These are phyloP conservation scores for Temnothorax ravouxi DNA, from an alignment of 2,888 invertebrate genomes.

Conservation along the genomic window DNA sequence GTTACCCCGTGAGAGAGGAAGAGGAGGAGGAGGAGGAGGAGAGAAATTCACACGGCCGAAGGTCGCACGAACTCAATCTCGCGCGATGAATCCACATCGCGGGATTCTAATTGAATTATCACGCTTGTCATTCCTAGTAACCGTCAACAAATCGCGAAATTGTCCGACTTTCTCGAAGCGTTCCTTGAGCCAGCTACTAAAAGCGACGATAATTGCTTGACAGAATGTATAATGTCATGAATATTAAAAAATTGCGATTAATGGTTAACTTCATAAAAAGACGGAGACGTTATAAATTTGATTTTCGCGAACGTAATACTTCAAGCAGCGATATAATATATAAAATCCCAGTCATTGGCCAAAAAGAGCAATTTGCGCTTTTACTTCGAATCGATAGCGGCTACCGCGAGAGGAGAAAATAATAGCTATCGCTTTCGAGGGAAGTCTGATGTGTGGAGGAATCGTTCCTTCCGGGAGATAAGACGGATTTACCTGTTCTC, in stretches of 20 bases:
- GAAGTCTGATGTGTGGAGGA: conserved; percentile 21
- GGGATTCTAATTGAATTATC: conserved; percentile 42
- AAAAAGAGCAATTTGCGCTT: neutral
- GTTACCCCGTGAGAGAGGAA: neutral
- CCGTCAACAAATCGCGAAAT: conserved; percentile 30
- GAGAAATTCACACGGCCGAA: conserved; percentile 34
- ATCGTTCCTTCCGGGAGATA: conserved; percentile 71
- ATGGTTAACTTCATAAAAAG: neutral
- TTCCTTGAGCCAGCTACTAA: conserved; percentile 16
- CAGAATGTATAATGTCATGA: neutral
- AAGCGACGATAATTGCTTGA: neutral
- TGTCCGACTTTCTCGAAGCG: conserved; percentile 9
- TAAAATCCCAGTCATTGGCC: neutral
- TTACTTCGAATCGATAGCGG: conserved; percentile 15
- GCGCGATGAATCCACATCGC: conserved; percentile 25
- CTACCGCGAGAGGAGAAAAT: neutral
- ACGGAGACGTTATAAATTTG: too few relatives aligned
- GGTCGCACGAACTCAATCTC: conserved; percentile 24
- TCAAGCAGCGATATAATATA: neutral
- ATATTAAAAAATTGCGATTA: neutral
- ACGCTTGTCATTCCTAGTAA: conserved; percentile 27
- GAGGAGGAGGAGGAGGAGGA: neutral
- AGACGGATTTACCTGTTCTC: conserved; percentile 78
- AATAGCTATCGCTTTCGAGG: conserved; percentile 17
- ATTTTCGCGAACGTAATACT: neutral